These are phyloP conservation scores for Leptinotarsa peninsularis DNA, from an alignment of 2,888 invertebrate genomes.

Conservation along the genomic window DNA sequence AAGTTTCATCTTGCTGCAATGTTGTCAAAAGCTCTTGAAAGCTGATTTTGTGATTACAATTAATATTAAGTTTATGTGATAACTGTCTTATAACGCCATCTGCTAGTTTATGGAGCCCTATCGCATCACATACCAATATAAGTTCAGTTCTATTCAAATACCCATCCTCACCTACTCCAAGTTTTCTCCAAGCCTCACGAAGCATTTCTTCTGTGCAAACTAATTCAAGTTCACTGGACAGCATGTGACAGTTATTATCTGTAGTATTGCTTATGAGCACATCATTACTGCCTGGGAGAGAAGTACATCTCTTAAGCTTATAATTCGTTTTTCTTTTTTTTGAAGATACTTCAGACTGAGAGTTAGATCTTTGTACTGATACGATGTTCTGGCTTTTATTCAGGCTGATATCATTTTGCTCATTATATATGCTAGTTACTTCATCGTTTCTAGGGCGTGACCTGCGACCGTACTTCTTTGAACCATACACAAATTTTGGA, in stretches of 20 bases:
- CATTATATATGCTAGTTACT: conserved; percentile 58
- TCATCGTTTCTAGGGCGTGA: conserved; percentile 72
- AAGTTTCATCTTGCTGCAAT: conserved; percentile 70
- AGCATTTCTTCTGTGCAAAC: conserved; percentile 72
- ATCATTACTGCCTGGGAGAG: conserved; percentile 66
- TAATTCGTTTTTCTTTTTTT: conserved; percentile 67
- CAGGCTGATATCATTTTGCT: conserved; percentile 62
- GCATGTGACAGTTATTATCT: conserved; percentile 62
- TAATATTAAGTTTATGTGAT: conserved; percentile 74
- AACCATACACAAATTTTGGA: conserved; percentile 79
- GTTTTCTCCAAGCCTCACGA: conserved; percentile 73
- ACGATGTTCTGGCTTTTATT: conserved; percentile 54
- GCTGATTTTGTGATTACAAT: conserved; percentile 74
- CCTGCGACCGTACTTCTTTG: conserved; percentile 81
- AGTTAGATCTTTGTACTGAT: conserved; percentile 70
- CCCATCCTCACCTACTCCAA: conserved; percentile 73
- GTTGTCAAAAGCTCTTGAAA: conserved; percentile 75
- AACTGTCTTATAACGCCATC: conserved; percentile 74
- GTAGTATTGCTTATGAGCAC: conserved; percentile 55
- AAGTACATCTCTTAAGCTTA: conserved; percentile 71
- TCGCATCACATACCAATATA: conserved; percentile 74
- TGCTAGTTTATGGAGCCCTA: conserved; percentile 75
- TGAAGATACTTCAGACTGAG: conserved; percentile 69
- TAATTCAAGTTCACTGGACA: conserved; percentile 56
- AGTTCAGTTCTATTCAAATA: conserved; percentile 75